Base-by-base conservation (phyloP, 2,113 vertebrate genomes). In the Anser cygnoides region DNA sequence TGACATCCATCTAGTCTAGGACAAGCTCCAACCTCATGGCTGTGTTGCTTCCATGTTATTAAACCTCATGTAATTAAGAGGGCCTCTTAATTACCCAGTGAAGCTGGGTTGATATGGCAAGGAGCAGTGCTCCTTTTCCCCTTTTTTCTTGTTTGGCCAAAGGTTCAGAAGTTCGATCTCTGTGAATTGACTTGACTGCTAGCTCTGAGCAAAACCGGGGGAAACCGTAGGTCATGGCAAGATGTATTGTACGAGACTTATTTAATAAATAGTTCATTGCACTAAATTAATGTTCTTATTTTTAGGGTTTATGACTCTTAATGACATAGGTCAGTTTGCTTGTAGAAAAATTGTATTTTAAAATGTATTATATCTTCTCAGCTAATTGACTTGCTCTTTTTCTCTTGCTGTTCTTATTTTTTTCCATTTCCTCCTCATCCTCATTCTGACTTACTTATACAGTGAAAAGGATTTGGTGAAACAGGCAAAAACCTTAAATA, bases 391-490 rank as follows among this genome's bases (percentile, higher is more conserved):
- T 28, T 97, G 86, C 76, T 97, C 54, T 98, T 93, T 92, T 95
- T 98, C 76, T 98, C 96, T 95, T 79, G 90, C 93, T 98, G 75
- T 95, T 92, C 25, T 92, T 93, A 62, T 88, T 91, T 92, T 92
- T 92, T 95, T 82, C 50, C 74, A 19, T 95, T 91, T 91, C 91
- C 66, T 89, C 85, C 87, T 94, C 93, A 44, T 90, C 87, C 91
- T 97, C 95, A 49, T 97, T 96, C 90, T 95, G 68, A 74, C 68
- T 93, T 82, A 92, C 65, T 94, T 90, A 91, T 7, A 92, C 94
- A 99, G 99, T 97, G 99, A 99, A 98, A 99, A 99, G 98, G 98
- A 99, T 98, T 98, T 99, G 98, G 98, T 99, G 98, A 99, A 99
- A 98, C 99, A 99, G 98, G 99, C 99, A 98, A 98, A 98, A 97